Base-by-base conservation (phyloP, 64 coral and sea anemone genomes). In the Dendronephthya gigantea region DNA sequence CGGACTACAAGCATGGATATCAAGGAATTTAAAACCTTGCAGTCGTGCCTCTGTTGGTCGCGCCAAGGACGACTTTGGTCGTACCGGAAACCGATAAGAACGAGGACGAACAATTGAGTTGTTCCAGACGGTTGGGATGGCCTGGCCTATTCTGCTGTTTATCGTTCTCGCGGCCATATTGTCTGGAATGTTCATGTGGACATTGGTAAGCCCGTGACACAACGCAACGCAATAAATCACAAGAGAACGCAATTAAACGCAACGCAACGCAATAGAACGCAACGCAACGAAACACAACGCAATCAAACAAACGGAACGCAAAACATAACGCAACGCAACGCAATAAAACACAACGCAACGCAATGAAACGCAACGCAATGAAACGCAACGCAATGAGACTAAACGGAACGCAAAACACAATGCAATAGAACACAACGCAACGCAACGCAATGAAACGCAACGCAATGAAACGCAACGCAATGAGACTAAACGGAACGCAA, bases 111-210 rank as follows among this genome's bases (percentile, higher is more conserved):
- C 95, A 0, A 69, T 89, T 1, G 89, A 98, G 69, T 41, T 98
- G 23, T 43, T 98, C 16, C 87, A 84, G 22, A 98, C 95, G 4
- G 92, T 98, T 3, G 88, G 89, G 16, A 88, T 91, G 43, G 95
- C 95, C 1, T 98, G 92, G 95, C 95, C 95, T 6, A 98, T 98
- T 39, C 76, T 98, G 39, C 88, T 93, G 4, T 98, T 98, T 86
- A 98, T 98, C 34, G 79, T 98, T 7, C 89, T 98, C 4, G 91
- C 95, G 3, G 95, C 95, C 0, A 93, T 92, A 1, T 69, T 98
- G 28, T 98, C 95, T 48, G 95, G 95, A 9, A 91, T 98, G 39
- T 93, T 98, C 82, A 93, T 98, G 47, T 98, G 95, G 95, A 39
- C 90, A 29, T 55, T 98, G 79, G 95, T 98, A 66, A 98, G 95